phyloP scores from a whole-genome alignment of 2,797 vertebrate species.

The Heterohyrax brucei region DNA sequence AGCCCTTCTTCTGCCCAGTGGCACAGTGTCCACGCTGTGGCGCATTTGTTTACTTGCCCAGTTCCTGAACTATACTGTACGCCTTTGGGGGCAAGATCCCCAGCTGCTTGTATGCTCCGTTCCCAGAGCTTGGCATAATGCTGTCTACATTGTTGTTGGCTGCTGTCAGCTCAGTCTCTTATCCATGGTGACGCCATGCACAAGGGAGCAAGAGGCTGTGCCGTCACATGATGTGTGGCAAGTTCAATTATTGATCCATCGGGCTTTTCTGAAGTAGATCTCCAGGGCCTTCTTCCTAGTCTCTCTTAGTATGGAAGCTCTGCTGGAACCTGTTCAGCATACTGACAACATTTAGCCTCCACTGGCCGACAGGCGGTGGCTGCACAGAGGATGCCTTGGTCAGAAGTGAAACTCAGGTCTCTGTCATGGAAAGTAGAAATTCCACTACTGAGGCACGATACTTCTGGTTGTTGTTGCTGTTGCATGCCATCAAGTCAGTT shows the following conservation, averaged over 20 bases:
- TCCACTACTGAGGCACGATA: fast-evolving
- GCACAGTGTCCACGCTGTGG: neutral
- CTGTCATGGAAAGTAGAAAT: neutral
- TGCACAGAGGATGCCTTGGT: neutral
- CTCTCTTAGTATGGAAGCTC: neutral
- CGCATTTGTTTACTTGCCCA: neutral
- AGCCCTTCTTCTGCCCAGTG: neutral
- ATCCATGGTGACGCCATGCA: too few species aligned
- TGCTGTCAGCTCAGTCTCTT: too few species aligned
- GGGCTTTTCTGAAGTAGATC: neutral
- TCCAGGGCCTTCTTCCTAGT: neutral
- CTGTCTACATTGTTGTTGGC: too few species aligned
- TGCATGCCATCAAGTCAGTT: too few species aligned
- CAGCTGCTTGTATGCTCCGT: neutral
- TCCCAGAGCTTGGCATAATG: neutral
- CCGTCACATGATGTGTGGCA: neutral
- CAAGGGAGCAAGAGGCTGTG: too few species aligned
- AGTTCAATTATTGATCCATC: neutral
- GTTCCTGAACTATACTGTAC: neutral
- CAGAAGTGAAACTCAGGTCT: neutral
- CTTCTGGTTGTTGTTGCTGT: too few species aligned
- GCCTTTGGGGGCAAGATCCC: neutral
- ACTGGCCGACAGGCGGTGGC: neutral
- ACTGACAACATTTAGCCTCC: neutral
- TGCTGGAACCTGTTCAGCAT: neutral